Base-by-base conservation (phyloP, 2,888 invertebrate species). In the Xanthia togata region DNA sequence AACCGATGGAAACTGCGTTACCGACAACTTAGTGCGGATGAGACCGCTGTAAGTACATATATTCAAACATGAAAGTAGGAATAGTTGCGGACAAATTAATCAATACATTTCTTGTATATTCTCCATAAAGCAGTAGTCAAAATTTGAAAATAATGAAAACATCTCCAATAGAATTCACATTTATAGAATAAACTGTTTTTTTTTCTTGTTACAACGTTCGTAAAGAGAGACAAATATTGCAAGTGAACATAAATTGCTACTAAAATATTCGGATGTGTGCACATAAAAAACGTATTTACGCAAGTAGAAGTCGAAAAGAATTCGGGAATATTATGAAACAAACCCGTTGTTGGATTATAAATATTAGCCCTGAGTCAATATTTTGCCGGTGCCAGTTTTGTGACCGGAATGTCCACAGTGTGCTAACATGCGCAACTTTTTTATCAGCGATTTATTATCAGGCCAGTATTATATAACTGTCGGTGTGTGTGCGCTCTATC, bases 371-470 rank as follows among this genome's bases (percentile, higher is more conserved):
- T 0, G 23, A 65, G 70, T 82, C 57, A 78, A 87, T 82, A 84
- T 79, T 79, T 76, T 65, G 57, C 50, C 67, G 73, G 53, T 84
- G 50, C 57, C 60, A 50, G 70, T 77, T n/a, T 57, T 78, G 75
- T 70, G 68, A 76, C 62, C 67, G 90, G 90, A 82, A 88, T 91
- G 89, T 95, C 96, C 93, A 93, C 78, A 90, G 31, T 73, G 86
- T 83, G 84, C 89, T 88, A 79, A 89, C 93, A 89, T 88, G 91
- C 93, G 93, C 94, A 93, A 93, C 92, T 94, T 96, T 91, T 95
- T 96, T 96, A 96, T 96, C 96, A 95, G 95, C 94, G 92, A 94
- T 95, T 94, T 95, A 96, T 94, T 95, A 96, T 96, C 96, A 95
- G 93, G 89, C 91, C 91, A 87, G 89, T 92, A 93, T 96, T 96